Evolutionary conservation across 2,113 vertebrate species (phyloP).

Genomic region (Chrysemys picta): DNA sequence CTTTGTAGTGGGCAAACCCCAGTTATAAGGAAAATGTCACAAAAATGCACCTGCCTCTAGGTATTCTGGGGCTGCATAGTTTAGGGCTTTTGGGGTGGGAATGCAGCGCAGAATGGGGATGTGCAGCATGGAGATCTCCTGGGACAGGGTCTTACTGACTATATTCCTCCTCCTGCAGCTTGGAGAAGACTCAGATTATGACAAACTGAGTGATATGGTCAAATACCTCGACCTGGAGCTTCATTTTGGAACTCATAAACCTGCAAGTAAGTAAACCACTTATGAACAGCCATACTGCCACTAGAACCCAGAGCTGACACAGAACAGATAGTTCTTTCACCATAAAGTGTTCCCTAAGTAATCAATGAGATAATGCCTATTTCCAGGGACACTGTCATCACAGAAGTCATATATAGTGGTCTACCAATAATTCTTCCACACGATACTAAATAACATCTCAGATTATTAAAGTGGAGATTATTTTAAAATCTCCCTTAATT

Average conservation of each 20-base stretch:
- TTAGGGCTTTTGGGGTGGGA: fast-evolving
- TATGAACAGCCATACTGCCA: not conserved
- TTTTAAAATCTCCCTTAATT: not conserved
- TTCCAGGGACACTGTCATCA: not conserved
- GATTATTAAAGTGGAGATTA: constrained; percentile 16
- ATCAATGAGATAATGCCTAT: not conserved
- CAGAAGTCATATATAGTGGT: not conserved
- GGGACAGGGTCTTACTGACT: not conserved
- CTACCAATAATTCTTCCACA: not conserved
- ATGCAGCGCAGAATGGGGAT: fast-evolving
- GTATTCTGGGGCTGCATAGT: not conserved
- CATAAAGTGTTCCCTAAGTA: fast-evolving
- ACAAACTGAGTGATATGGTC: constrained; percentile 98
- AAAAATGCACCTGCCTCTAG: not conserved
- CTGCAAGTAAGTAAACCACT: constrained; percentile 83
- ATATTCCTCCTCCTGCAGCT: constrained; percentile 75
- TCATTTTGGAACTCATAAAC: constrained; percentile 97
- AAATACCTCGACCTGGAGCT: constrained; percentile 98
- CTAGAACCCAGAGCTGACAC: not conserved
- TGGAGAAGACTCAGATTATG: constrained; percentile 94
- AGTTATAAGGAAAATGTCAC: not conserved
- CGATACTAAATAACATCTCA: not conserved
- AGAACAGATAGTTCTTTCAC: not conserved
- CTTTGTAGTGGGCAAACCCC: fast-evolving
- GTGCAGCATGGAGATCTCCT: fast-evolving